Evolutionary conservation across 2,113 vertebrate species (phyloP), one percentile per base, ranked within the genome.

Genomic region (Sander lucioperca): DNA sequence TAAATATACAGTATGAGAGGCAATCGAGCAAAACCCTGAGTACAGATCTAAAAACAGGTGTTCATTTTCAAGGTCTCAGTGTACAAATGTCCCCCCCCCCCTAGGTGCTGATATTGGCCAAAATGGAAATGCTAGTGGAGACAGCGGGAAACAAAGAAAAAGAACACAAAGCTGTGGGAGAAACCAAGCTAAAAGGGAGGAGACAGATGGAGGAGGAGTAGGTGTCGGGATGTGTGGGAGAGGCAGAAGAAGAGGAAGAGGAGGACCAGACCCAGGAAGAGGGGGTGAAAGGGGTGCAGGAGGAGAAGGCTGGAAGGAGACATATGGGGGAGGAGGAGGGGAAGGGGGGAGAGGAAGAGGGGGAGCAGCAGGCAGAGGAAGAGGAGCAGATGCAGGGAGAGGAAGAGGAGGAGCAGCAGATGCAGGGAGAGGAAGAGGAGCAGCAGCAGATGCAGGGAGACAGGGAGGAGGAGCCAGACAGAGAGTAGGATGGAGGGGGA

Each of bases 91-190:
- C 9, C 16, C 33, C 13, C 7, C 4, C 5, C 13, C 30, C 5
- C 4, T 54, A 91, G 88, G 68, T 77, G 39, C 54, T 59, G 71
- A 67, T 47, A 54, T 13, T 50, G 82, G 74, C 9, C 67, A 74
- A 67, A 61, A 78, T 77, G 70, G 57, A 14, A 74, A 82, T 51
- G n/a, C 59, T 7, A 18, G 1, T 5, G 43, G 43, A 77, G 19
- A n/a, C 25, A 61, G 66, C 71, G 5, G 30, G 27, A 53, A 43
- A 43, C 39, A 43, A 57, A 56, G 51, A 67, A 54, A n/a, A 71
- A 47, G 10, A 77, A 15, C 57, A 56, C 48, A n/a, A 73, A 82
- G 51, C 50, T 12, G 2, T 19, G 68, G 63, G 19, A 36, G 11
- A 12, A 45, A 14, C 47, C 81, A 51, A 74, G 50, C 30, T 62